Percentiles rank a stretch among this genome's conserved stretches.
Evolutionary conservation across 1,140 invertebrate species (phyloP).

Genomic region (Camponotus vicinus): DNA sequence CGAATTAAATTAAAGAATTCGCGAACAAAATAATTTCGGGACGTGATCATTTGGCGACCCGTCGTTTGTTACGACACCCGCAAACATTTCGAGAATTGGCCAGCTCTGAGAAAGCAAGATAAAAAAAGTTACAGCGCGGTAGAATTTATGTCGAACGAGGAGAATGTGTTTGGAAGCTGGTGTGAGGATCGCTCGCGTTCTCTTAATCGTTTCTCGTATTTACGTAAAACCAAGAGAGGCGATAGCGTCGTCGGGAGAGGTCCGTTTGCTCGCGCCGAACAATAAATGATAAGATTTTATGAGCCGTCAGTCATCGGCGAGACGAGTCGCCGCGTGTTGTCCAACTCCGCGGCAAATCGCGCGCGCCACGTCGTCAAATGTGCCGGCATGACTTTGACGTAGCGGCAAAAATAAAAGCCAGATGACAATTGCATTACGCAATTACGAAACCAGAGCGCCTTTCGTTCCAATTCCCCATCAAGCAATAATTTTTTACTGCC

Average conservation of each 20-base stretch:
- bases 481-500: slow-evolving; percentile 64
- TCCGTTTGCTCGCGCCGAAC: slow-evolving; percentile 76
- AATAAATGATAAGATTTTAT: slow-evolving; percentile 82
- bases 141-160: slow-evolving; percentile 52
- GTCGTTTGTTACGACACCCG: not conserved
- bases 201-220: slow-evolving; percentile 80
- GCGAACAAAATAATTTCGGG: not conserved
- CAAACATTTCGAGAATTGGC: slow-evolving; percentile 23
- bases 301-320: slow-evolving; percentile 79
- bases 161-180: slow-evolving; percentile 53
- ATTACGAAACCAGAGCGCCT: slow-evolving; percentile 5
- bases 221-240: slow-evolving; percentile 73
- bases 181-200: slow-evolving; percentile 53
- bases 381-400: slow-evolving; percentile 44
- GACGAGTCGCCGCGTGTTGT: slow-evolving; percentile 59
- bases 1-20: not conserved
- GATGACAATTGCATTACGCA: not conserved
- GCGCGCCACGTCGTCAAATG: slow-evolving; percentile 29
- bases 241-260: slow-evolving; percentile 71
- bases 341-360: not conserved
- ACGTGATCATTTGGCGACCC: not conserved
- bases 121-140: slow-evolving; percentile 45
- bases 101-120: slow-evolving; percentile 15
- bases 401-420: slow-evolving; percentile 11
- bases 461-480: slow-evolving; percentile 13